A percentile compares a stretch with the other conserved stretches of the same genome.
These are phyloP conservation scores for Taxidea taxus DNA, from an alignment of 2,113 vertebrate species.

Conservation along the genomic window DNA sequence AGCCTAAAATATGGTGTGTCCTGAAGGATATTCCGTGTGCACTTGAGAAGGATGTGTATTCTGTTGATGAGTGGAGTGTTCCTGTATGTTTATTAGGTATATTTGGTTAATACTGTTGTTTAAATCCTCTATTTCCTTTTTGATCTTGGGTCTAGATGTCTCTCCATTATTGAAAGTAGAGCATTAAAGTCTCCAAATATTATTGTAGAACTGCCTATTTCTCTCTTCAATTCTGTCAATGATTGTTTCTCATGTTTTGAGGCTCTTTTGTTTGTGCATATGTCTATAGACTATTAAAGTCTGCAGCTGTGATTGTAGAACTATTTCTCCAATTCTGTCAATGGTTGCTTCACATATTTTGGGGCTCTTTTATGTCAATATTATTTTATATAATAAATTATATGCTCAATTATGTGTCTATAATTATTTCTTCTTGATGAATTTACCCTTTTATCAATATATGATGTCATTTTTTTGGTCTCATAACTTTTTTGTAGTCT, in stretches of 20 bases:
- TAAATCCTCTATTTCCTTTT: not conserved
- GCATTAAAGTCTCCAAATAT: not conserved
- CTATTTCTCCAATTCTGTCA: not conserved
- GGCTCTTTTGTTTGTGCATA: not conserved
- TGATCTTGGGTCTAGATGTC: not conserved
- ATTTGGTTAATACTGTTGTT: not conserved
- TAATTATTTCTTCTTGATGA: conserved; percentile 20
- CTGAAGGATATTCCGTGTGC: not conserved
- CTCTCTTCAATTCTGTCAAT: not conserved
- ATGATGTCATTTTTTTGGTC: not conserved
- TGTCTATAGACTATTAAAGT: not conserved
- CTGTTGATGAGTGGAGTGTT: not conserved
- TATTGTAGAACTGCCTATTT: not conserved
- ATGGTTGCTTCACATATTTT: not conserved
- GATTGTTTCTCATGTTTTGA: not conserved
- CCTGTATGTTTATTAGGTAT: not conserved
- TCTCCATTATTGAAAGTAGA: not conserved
- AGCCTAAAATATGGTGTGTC: not conserved
- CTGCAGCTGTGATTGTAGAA: not conserved
- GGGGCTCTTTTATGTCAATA: not conserved
- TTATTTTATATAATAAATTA: no score
- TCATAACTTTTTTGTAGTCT: not conserved
- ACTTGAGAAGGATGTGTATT: not conserved
- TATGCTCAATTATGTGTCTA: not conserved
- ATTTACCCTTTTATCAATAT: not conserved